A percentile compares a stretch with the other conserved stretches of the same genome.
These are phyloP conservation scores for Elysia chlorotica DNA, from an alignment of 1,140 invertebrate species.

Conservation along the genomic window DNA sequence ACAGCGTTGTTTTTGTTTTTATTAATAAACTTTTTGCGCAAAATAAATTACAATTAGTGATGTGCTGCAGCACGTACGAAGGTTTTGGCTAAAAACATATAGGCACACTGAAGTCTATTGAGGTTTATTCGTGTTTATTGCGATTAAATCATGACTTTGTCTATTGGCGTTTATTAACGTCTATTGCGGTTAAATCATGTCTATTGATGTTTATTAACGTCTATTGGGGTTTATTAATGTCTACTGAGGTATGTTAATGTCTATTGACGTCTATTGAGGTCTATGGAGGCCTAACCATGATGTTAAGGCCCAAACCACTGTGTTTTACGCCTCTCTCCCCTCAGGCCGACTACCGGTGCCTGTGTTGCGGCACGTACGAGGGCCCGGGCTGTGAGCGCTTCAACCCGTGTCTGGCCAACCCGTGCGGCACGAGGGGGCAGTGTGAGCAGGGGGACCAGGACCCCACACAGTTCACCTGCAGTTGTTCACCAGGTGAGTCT, in stretches of 20 bases:
- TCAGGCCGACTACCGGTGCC: conserved; percentile 25
- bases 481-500: conserved; percentile 22
- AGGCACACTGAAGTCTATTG: too few relatives aligned
- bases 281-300: too few relatives aligned
- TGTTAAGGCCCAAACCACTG: too few relatives aligned
- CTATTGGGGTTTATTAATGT: neutral
- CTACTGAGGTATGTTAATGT: neutral
- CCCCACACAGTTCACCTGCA: conserved; percentile 7
- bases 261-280: too few relatives aligned
- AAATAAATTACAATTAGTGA: too few relatives aligned
- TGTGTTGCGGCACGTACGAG: conserved; percentile 23
- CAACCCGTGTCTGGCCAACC: conserved; percentile 21
- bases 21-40: neutral
- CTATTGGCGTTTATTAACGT: neutral
- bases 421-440: conserved; percentile 24
- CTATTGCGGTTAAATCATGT: neutral
- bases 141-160: too few relatives aligned
- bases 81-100: too few relatives aligned
- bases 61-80: too few relatives aligned
- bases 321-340: neutral
- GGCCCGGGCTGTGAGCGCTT: conserved; percentile 26
- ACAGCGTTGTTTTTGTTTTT: neutral
- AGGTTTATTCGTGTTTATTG: too few relatives aligned
- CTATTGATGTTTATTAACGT: too few relatives aligned
- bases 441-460: conserved; percentile 7